Percentiles rank a stretch among this genome's conserved stretches.
These are phyloP conservation scores for Eurois occulta DNA, from an alignment of 2,888 invertebrate genomes.

Conservation along the genomic window DNA sequence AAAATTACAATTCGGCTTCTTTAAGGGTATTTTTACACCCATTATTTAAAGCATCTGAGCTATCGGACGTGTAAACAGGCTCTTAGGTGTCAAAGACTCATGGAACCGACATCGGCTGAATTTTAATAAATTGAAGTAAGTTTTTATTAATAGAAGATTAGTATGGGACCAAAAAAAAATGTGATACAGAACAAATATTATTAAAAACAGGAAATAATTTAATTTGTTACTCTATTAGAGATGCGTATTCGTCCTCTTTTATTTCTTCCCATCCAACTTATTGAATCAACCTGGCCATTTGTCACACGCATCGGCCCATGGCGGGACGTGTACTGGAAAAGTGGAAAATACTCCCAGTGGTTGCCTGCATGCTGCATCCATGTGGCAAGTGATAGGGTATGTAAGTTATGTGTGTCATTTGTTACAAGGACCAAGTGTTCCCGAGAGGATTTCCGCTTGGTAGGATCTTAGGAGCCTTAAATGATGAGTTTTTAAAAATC, in stretches of 20 bases:
- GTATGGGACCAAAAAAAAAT: neutral
- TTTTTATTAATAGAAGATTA: neutral
- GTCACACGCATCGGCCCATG: slow-evolving; percentile 6
- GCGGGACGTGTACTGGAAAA: slow-evolving; percentile 17
- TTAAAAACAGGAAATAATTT: no score
- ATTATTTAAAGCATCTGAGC: no score
- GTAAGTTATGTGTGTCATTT: slow-evolving; percentile 3
- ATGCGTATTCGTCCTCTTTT: neutral
- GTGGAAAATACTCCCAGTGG: slow-evolving; percentile 9
- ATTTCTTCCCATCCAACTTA: neutral
- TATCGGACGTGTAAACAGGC: no score
- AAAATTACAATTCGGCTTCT: no score
- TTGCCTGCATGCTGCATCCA: slow-evolving; percentile 26
- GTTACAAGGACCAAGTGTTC: neutral
- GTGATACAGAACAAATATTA: no score
- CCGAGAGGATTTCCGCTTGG: neutral
- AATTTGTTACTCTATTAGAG: neutral
- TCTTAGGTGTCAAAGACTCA: no score
- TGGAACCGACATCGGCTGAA: neutral
- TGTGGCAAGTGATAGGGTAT: slow-evolving; percentile 5
- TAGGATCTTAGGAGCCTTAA: neutral
- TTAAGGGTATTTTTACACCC: no score
- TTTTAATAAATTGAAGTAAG: neutral
- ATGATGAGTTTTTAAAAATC: neutral
- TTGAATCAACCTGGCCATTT: slow-evolving; percentile 21